These are phyloP conservation scores for Fragum fragum DNA, from an alignment of 2,888 invertebrate species.

Conservation along the genomic window DNA sequence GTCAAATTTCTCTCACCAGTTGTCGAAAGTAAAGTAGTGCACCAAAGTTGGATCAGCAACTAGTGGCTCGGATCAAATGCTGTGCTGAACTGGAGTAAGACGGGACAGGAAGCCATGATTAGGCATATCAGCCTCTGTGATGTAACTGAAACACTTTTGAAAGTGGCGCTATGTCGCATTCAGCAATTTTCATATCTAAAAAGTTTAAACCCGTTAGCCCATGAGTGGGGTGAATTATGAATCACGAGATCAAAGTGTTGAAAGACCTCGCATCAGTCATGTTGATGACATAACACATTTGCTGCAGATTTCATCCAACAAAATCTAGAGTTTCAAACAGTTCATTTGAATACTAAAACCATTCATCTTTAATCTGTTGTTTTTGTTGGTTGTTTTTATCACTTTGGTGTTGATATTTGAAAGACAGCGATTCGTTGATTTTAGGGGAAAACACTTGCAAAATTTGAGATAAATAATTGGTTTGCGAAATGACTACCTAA, in stretches of 20 bases:
- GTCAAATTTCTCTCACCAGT: no score
- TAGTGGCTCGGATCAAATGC: no score
- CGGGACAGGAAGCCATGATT: no score
- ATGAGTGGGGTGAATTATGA: background rate
- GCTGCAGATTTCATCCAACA: background rate
- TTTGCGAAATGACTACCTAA: background rate
- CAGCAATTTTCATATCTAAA: no score
- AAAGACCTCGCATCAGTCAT: conserved; percentile 2
- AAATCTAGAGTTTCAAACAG: conserved; percentile 1
- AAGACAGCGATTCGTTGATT: background rate
- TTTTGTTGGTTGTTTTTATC: background rate
- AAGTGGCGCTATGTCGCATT: no score
- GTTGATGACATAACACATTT: conserved; percentile 20
- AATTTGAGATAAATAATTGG: background rate
- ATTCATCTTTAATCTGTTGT: background rate
- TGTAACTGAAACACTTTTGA: no score
- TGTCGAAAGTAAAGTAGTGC: no score
- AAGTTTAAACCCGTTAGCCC: background rate
- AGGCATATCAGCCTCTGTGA: no score
- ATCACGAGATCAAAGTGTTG: background rate
- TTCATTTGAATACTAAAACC: conserved; percentile 6
- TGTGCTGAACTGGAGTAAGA: no score
- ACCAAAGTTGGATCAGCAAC: no score
- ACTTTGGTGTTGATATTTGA: background rate
- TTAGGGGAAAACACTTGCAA: background rate